These are phyloP conservation scores for Merluccius polli DNA, from an alignment of 2,797 vertebrate species.

Conservation along the genomic window DNA sequence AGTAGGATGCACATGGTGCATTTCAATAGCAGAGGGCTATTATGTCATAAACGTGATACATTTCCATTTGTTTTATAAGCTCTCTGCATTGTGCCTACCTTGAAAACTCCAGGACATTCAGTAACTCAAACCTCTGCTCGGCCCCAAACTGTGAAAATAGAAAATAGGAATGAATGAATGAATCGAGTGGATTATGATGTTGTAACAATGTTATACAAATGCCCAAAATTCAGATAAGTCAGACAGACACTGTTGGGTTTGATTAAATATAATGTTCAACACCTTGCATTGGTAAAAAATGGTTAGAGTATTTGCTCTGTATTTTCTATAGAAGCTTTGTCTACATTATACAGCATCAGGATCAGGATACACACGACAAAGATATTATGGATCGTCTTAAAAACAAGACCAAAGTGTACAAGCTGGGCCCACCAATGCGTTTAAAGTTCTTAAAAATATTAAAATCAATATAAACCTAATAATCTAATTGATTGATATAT, in stretches of 20 bases:
- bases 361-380: neutral
- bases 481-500: neutral
- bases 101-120: slow-evolving; percentile 81
- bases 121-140: slow-evolving; percentile 77
- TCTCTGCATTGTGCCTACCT: slow-evolving; percentile 61
- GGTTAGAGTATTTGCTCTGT: neutral
- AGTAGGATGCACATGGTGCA: neutral
- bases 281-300: neutral
- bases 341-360: neutral
- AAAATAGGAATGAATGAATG: neutral
- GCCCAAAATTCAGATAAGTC: neutral
- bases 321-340: neutral
- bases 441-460: neutral
- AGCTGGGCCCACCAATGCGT: no score
- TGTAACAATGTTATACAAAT: neutral
- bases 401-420: neutral
- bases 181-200: neutral
- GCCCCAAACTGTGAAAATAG: slow-evolving; percentile 69
- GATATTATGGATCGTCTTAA: neutral
- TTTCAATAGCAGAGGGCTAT: neutral
- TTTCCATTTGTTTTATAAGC: neutral
- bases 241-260: neutral
- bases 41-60: neutral
- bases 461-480: neutral
- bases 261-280: neutral